Base-by-base conservation (phyloP, 2,797 vertebrate genomes). In the Iguana delicatissima region DNA sequence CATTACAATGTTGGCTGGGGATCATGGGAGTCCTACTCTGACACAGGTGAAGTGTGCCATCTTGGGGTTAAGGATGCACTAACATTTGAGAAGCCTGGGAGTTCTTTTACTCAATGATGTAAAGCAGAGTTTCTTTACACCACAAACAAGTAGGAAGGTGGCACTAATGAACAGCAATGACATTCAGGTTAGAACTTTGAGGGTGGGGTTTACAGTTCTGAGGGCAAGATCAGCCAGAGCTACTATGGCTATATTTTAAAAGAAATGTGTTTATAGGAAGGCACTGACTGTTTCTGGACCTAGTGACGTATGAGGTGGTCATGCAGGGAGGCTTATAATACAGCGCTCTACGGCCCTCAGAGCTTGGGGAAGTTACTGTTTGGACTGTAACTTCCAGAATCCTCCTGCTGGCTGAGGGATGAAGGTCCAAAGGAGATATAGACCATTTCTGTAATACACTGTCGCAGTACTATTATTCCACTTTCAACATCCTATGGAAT, bases 31-130 rank as follows among this genome's bases (percentile, higher is more conserved):
- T 13, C 26, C n/a, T 16, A 42, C 13, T 80, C 35, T 29, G 6
- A 76, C 16, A 76, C 20, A 32, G 59, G 13, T 0, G n/a, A 35
- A 74, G 14, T 24, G 22, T 4, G 16, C 13, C 6, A 4, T 7
- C 24, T 22, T 77, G 72, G 38, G 42, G 50, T 22, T 42, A 64
- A 77, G 32, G 6, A 0, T 24, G 10, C 52, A 74, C 35, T 22
- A 38, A 79, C 85, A 92, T 89, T 89, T 90, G 87, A 93, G 92
- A 89, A 89, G 59, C 90, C 38, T 50, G 64, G 32, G 14, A 16
- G 57, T 7, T n/a, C 69, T 24, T 18, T 55, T 85, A 35, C 38
- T n/a, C 7, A 50, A 29, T 32, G 20, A 32, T 18, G 72, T 32
- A 50, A 72, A 73, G 29, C 10, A 46, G 29, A 32, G 4, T 10